phyloP scores from a whole-genome alignment of 1,140 invertebrate genomes.

The Lepidurus packardi region DNA sequence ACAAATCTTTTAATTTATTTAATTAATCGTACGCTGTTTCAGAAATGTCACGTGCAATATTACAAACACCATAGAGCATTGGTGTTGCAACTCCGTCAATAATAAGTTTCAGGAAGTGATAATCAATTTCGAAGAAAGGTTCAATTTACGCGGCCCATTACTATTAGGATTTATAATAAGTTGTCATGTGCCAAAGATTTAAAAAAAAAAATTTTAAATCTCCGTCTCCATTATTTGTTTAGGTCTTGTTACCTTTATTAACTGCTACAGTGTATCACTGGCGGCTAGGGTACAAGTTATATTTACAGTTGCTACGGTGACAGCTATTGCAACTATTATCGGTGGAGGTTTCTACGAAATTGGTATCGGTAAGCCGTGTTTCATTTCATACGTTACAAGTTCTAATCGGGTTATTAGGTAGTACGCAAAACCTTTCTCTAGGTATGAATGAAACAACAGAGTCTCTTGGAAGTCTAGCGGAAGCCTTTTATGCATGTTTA shows the following conservation, averaged over 20 bases:
- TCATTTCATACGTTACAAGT: not conserved
- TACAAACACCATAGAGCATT: too few species aligned
- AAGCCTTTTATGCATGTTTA: conserved; percentile 51
- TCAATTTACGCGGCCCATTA: too few species aligned
- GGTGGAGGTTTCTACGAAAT: conserved; percentile 46
- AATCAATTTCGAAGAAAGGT: too few species aligned
- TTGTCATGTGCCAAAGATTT: too few species aligned
- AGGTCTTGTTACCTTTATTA: conserved; percentile 46
- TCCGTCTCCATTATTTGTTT: conserved; percentile 35
- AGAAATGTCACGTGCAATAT: too few species aligned
- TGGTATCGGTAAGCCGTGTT: conserved; percentile 40
- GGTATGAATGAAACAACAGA: conserved; percentile 45
- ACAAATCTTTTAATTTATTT: too few species aligned
- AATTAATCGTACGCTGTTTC: too few species aligned
- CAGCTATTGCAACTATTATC: conserved; percentile 47
- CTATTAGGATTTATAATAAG: too few species aligned
- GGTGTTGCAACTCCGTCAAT: too few species aligned
- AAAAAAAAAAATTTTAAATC: conserved; percentile 38
- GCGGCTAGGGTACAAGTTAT: conserved; percentile 48
- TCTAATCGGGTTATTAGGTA: not conserved
- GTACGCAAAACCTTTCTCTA: conserved; percentile 43
- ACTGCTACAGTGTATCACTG: conserved; percentile 48
- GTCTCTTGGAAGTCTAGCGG: conserved; percentile 45
- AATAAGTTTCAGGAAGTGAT: too few species aligned
- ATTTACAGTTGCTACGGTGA: conserved; percentile 47